Conservation (phyloP, 1,140 invertebrate genomes). For the Brachionus calyciflorus region DNA sequence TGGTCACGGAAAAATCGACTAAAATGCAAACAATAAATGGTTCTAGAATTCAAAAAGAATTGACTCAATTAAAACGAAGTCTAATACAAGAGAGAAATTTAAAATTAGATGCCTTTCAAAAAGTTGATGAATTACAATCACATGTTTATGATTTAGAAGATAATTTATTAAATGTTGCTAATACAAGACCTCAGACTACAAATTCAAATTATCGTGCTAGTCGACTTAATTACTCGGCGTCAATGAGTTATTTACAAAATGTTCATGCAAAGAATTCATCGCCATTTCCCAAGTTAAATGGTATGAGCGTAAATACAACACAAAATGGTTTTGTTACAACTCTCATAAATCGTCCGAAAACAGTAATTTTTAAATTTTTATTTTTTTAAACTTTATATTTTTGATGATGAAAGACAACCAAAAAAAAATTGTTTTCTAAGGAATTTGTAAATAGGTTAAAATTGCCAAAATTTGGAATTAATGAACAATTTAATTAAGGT, state of each 20-base stretch:
- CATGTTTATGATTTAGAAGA: constrained; percentile 50
- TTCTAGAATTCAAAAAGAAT: constrained; percentile 54
- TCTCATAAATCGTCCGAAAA: neutral
- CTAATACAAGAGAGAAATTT: constrained; percentile 53
- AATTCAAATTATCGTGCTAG: neutral
- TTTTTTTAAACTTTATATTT: neutral
- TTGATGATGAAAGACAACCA: neutral
- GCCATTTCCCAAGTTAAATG: constrained; percentile 13
- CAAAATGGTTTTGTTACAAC: neutral
- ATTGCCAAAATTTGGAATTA: constrained; percentile 7
- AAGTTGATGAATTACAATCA: constrained; percentile 56
- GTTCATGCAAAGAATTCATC: constrained; percentile 7
- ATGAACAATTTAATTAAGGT: constrained; percentile 2
- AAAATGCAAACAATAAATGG: constrained; percentile 51
- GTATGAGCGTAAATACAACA: neutral
- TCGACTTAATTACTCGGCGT: neutral
- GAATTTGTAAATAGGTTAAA: neutral
- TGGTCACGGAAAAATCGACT: constrained; percentile 53
- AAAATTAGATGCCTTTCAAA: constrained; percentile 56
- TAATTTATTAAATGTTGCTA: neutral
- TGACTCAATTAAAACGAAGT: constrained; percentile 51
- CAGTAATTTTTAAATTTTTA: neutral
- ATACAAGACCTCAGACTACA: neutral
- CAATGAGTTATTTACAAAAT: constrained; percentile 7
- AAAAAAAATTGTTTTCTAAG: neutral